Base-by-base conservation (phyloP, 2,888 invertebrate genomes). In the Neoaliturus tenellus region DNA sequence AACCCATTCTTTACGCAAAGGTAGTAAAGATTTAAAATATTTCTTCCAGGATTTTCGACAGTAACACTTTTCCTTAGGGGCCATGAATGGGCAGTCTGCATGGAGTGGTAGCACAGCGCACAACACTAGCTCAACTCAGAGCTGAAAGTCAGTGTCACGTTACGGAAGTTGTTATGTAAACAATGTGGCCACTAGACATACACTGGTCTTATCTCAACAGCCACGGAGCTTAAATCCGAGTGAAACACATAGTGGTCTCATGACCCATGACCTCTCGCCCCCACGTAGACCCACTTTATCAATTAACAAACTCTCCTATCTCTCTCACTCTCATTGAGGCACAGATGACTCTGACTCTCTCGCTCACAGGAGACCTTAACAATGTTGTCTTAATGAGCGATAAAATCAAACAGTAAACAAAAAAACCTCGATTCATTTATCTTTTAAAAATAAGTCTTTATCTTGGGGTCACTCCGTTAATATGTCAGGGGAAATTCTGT, bases 31-130 rank as follows among this genome's bases (percentile, higher is more conserved):
- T 58, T 83, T 85, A 58, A 85, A 31, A 51, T 55, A 48, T 20
- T 81, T 62, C 44, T 51, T 83, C 85, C 85, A 85, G 41, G 85
- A 83, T 25, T 33, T 69, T 6, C 69, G 51, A 28, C 35, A 51
- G 31, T 81, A 80, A n/a, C 25, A 39, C 31, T 80, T 71, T 58
- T 80, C 69, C 41, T 55, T 80, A 23, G 55, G 17, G 25, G 71
- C 51, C 62, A 80, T 71, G 31, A 78, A 78, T 23, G 10, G 1
- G 55, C 28, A 62, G 62, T 62, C 62, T 28, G 62, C 62, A 62
- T 28, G 17, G 17, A 39, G n/a, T n/a, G 17, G 5, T 14, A 44
- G 23, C 23, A 41, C 73, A 44, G 44, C 23, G 14, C 23, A 44
- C 48, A 75, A 20, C 20, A 6, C 71, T 39, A 17, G 44, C 35